phyloP scores from a whole-genome alignment of 2,113 vertebrate genomes.

The Heterochromis multidens region DNA sequence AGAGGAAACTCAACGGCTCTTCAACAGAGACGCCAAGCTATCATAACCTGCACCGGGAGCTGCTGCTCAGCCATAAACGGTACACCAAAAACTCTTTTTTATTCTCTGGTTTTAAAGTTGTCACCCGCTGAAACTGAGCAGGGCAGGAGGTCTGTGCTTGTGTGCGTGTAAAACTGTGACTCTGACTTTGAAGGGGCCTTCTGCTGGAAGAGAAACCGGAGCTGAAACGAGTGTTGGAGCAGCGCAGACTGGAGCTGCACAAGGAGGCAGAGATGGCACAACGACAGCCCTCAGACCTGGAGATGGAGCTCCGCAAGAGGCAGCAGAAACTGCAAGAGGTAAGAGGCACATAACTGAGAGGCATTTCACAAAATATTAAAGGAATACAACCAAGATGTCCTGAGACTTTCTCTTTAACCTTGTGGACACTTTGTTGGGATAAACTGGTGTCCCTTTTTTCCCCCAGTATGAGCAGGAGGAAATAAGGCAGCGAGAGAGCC shows the following conservation, averaged over 20 bases:
- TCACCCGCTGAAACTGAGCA: not conserved
- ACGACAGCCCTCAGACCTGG: constrained; percentile 71
- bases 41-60: constrained; percentile 77
- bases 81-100: constrained; percentile 6
- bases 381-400: not conserved
- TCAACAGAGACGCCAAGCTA: constrained; percentile 62
- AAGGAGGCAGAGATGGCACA: constrained; percentile 71
- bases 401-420: not conserved
- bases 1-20: constrained; percentile 69
- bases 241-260: constrained; percentile 70
- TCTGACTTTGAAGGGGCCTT: constrained; percentile 63
- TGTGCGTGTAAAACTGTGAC: not conserved
- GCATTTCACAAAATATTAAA: not conserved
- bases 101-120: not conserved
- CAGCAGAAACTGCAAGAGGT: constrained; percentile 79
- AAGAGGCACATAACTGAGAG: not conserved
- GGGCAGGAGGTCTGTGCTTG: not conserved
- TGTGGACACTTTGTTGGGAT: not conserved
- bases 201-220: constrained; percentile 75
- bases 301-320: constrained; percentile 78
- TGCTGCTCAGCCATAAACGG: constrained; percentile 80
- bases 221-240: constrained; percentile 75
- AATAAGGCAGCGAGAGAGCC: constrained; percentile 50
- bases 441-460: not conserved
- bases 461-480: constrained; percentile 73